Evolutionary conservation across 2,797 vertebrate species (phyloP), one percentile per base, ranked within the genome.

Genomic region (Danio tinwini): DNA sequence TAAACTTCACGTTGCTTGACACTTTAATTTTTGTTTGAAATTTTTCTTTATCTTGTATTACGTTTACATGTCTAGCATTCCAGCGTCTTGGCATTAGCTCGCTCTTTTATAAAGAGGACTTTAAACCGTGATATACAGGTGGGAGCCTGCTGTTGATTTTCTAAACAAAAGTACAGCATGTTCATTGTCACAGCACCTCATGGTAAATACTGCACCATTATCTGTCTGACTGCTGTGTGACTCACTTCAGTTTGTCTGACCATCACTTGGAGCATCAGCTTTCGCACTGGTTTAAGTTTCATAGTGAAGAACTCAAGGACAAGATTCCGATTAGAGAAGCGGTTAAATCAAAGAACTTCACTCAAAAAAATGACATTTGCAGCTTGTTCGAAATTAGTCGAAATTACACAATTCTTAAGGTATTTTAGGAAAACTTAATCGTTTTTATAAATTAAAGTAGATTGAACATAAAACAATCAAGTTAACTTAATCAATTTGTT

Each of bases 181-280:
- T 63, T 63, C 21, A 74, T 63, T 63, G 50, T 70, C 49, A 70
- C 11, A 0, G 5, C n/a, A 10, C 29, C 45, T 63, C 47, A 52
- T 39, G 44, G 21, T 21, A 13, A 45, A 21, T 72, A 14, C 52
- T 45, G 17, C 69, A 29, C 12, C 13, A 58, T 45, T 56, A 69
- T 70, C 68, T 13, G 40, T 47, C 55, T 47, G 42, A 73, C 59
- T 73, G 42, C 39, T 73, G 37, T 39, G 29, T 53, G 49, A 53
- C 37, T 70, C 16, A 13, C 29, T 70, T 40, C 2, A 42, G 19
- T 37, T 76, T 2, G 19, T 16, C 11, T 19, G 39, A 21, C 39
- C 49, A 37, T 55, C 6, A 8, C 44, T 53, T 64, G 13, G 61
- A 63, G 10, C n/a, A 52, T 63, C 16, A 6, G 3, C 14, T 70